Evolutionary conservation across 2,113 vertebrate genomes (phyloP), one percentile per base, ranked within the genome.

Genomic region (Brachyistius frenatus): DNA sequence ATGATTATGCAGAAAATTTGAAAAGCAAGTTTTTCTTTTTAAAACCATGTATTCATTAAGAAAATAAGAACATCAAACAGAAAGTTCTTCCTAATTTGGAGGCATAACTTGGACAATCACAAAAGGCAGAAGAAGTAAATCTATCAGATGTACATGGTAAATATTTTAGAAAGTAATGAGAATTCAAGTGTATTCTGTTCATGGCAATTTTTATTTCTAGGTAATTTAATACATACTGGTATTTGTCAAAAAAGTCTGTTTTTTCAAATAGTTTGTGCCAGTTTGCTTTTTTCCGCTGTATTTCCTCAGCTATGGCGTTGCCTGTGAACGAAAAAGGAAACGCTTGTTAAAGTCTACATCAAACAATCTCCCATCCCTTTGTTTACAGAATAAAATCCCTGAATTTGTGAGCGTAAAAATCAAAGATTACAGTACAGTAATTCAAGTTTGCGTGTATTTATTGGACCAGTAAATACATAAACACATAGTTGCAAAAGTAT

Each of bases 231-330:
- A 98, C 97, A 96, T 98, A 98, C 97, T 96, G 96, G 96, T 98
- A 97, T 94, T 97, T 97, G 66, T 96, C 95, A 96, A 97, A 97
- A 96, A 98, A 97, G 95, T 97, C 96, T 92, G 96, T 95, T 90
- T 94, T 95, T 95, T 97, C 96, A 96, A 98, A 97, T 92, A 98
- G 95, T 96, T 97, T 96, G 93, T 95, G 95, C 97, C 97, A 98
- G 84, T 96, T 94, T 90, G 95, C 95, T 95, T 97, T 97, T 93
- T 95, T 95, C 94, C 96, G 94, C 93, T 96, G 93, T 93, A 97
- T 96, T 94, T 98, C 95, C 93, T 97, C 95, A 89, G 95, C 95
- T 93, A 98, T 96, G 90, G 94, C 94, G 92, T 95, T 94, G 93
- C 96, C 97, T 68, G 66, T 32, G 58, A 44, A 62, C 0, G 30